Percentiles rank a stretch among this genome's conserved stretches.
Evolutionary conservation across 2,113 vertebrate genomes (phyloP).

Genomic region (Prunella himalayana): DNA sequence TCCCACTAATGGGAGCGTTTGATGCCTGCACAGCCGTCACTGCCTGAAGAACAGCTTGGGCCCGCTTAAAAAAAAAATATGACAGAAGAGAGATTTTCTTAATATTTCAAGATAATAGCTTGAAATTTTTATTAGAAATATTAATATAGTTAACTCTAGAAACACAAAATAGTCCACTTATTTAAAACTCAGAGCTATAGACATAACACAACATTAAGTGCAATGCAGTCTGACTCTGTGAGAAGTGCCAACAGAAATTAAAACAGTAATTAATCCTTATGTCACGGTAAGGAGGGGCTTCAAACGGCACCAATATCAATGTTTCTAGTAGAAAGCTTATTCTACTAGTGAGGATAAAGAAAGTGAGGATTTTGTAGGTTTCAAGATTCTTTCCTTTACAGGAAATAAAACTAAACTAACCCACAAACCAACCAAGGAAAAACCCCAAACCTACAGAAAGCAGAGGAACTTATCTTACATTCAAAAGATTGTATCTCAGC

Average conservation of each 20-base stretch:
- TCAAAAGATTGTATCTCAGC: neutral
- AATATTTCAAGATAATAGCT: neutral
- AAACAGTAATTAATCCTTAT: neutral
- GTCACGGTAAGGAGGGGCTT: neutral
- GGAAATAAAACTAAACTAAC: neutral
- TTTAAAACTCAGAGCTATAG: neutral
- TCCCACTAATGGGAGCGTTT: constrained; percentile 84
- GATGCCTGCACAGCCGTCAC: constrained; percentile 90
- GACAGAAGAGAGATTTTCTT: neutral
- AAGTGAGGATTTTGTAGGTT: neutral
- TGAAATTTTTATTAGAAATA: neutral
- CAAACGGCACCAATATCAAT: neutral
- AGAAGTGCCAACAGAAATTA: neutral
- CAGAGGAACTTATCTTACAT: neutral
- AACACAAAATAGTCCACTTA: neutral
- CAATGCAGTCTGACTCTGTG: neutral
- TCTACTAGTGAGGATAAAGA: neutral
- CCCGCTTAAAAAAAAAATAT: constrained; percentile 71
- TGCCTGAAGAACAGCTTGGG: constrained; percentile 88
- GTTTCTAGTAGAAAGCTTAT: neutral
- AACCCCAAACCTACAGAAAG: neutral
- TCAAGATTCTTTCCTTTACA: neutral
- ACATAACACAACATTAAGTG: neutral
- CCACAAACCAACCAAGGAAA: neutral
- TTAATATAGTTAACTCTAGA: neutral